Evolutionary conservation across 1,140 invertebrate genomes (phyloP).

Genomic region (Drosophila mojavensis): DNA sequence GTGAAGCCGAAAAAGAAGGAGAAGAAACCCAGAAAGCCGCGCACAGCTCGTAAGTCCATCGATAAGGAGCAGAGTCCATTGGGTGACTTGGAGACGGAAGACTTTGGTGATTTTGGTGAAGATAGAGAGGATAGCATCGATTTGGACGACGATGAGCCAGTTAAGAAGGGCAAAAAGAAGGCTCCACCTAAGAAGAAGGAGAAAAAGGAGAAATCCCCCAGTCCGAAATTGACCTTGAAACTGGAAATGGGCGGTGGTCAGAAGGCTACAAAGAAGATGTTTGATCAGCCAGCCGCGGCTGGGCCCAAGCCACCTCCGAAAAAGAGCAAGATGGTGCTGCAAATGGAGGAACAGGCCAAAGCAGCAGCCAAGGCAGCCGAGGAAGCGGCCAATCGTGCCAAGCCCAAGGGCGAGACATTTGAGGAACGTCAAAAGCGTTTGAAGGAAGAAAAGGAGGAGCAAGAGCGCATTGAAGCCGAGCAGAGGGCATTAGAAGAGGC

Average conservation of each 20-base stretch:
- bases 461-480: constrained; percentile 71
- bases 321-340: constrained; percentile 80
- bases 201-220: constrained; percentile 81
- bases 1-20: constrained; percentile 79
- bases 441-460: constrained; percentile 75
- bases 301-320: constrained; percentile 80
- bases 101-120: constrained; percentile 46
- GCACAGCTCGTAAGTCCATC: constrained; percentile 64
- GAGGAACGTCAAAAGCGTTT: constrained; percentile 80
- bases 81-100: constrained; percentile 38
- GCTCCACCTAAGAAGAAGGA: constrained; percentile 80
- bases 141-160: constrained; percentile 74
- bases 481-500: constrained; percentile 65
- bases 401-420: constrained; percentile 78
- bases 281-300: constrained; percentile 68
- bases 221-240: constrained; percentile 83
- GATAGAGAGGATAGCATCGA: constrained; percentile 75
- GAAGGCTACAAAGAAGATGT: constrained; percentile 83
- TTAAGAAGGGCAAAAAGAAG: constrained; percentile 80
- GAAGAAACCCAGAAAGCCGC: constrained; percentile 71
- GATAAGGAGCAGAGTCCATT: constrained; percentile 66
- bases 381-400: constrained; percentile 70
- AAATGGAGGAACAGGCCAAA: constrained; percentile 80
- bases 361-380: constrained; percentile 80
- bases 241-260: constrained; percentile 79